Base-by-base conservation (phyloP, 53 echinoderm and acorn worm genomes). In the Paracentrotus lividus region DNA sequence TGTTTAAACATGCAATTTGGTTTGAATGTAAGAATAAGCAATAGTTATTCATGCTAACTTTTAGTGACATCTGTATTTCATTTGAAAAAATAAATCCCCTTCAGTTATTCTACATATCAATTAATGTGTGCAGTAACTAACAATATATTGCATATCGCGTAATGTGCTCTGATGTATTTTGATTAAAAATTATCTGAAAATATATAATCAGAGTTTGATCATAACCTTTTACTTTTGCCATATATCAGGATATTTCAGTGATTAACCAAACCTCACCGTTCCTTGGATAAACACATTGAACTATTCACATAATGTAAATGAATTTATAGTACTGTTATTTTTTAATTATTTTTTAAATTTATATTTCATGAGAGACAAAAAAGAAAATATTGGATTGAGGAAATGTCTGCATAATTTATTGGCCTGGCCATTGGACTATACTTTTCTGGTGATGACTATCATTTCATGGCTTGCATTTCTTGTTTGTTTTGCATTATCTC, bases 401-500 rank as follows among this genome's bases (percentile, higher is more conserved):
- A 67, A 5, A 67, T 0, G 33, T 2, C 6, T 66, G 29, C 66
- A 66, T 6, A 4, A 60, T 23, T 38, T 8, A 69, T 57, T 18
- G 2, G 21, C 16, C 4, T 18, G 40, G 5, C 72, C 40, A 27
- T 36, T 18, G 18, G 18, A 72, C 36, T 20, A 38, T 2, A 16
- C 5, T 72, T 40, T 5, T 72, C 20, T 16, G 6, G 1, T 72
- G 72, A 20, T 40, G 21, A 15, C 12, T 24, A 4, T 43, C 47
- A 45, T n/a, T 49, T 81, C 49, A 81, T 81, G 81, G 26, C 44
- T 81, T 81, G 44, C 27, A 6, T 81, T 47, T 81, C 26, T n/a
- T 45, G 81, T 81, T 81, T 81, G 49, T 45, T 26, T 81, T 81
- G n/a, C 81, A 81, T 81, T 81, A 45, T 47, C 47, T 8, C 81